These are phyloP conservation scores for Cloeon dipterum DNA, from an alignment of 2,888 invertebrate genomes.

Conservation along the genomic window DNA sequence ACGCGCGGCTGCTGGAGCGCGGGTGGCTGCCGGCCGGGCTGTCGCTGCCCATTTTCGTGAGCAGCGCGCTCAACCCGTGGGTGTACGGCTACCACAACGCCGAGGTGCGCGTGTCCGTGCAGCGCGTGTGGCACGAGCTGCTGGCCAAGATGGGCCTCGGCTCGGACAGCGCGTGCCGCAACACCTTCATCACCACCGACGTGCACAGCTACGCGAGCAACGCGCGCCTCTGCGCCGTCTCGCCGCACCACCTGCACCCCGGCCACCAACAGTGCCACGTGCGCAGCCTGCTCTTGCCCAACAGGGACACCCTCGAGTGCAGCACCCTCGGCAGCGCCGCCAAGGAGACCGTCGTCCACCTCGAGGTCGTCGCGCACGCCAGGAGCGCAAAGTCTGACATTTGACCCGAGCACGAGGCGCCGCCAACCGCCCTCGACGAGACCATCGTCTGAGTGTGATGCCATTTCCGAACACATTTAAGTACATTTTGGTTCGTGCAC, in stretches of 20 bases:
- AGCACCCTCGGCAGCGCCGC: constrained; percentile 3
- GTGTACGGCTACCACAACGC: constrained; percentile 37
- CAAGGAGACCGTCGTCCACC: constrained; percentile 6
- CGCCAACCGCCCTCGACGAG: no score
- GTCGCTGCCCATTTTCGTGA: constrained; percentile 30
- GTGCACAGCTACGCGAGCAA: constrained; percentile 16
- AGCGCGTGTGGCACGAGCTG: constrained; percentile 27
- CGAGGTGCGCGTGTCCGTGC: constrained; percentile 31
- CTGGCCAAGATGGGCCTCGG: constrained; percentile 12
- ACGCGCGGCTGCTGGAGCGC: constrained; percentile 1
- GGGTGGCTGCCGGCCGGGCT: constrained; percentile 27
- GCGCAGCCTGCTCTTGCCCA: not conserved
- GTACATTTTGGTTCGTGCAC: no score
- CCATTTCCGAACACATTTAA: no score
- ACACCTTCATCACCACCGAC: constrained; percentile 10
- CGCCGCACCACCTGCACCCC: constrained; percentile 9
- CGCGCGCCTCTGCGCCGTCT: constrained; percentile 14
- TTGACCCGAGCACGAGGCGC: no score
- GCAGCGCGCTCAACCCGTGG: constrained; percentile 37
- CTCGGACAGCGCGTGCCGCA: constrained; percentile 8
- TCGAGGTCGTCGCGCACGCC: no score
- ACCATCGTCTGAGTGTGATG: no score
- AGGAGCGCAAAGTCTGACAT: no score
- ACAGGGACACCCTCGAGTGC: constrained; percentile 3
- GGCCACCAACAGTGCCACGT: not conserved